A percentile compares a stretch with the other conserved stretches of the same genome.
These are phyloP conservation scores for Archaeoteleia sp. DNA, from an alignment of 2,888 invertebrate genomes.

Conservation along the genomic window DNA sequence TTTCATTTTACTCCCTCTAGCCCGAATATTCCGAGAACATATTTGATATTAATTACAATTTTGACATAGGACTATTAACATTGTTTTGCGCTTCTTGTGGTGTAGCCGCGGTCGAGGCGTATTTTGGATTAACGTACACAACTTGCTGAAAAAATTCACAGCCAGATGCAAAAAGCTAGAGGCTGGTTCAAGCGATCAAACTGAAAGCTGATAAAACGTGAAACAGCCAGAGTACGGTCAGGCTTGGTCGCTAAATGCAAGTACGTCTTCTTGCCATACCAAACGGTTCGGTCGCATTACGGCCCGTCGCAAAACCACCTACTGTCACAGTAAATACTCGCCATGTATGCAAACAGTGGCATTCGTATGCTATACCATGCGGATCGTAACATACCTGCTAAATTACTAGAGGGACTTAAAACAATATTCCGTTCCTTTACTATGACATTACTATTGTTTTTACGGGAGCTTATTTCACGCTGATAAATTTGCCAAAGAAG, in stretches of 20 bases:
- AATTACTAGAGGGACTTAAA: slow-evolving; percentile 59
- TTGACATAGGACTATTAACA: neutral
- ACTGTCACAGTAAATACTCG: slow-evolving; percentile 65
- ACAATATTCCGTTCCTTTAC: slow-evolving; percentile 57
- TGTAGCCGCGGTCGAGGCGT: neutral
- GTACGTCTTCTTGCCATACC: slow-evolving; percentile 62
- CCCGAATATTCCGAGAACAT: too few species aligned
- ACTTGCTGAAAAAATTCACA: slow-evolving; percentile 4
- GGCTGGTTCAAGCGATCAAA: slow-evolving; percentile 15
- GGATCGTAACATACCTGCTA: slow-evolving; percentile 51
- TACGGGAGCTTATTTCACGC: slow-evolving; percentile 14
- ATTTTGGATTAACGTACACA: slow-evolving; percentile 2
- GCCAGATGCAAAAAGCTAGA: slow-evolving; percentile 1
- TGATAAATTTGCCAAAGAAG: slow-evolving; percentile 37
- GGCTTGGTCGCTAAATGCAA: slow-evolving; percentile 30
- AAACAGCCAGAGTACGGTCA: slow-evolving; percentile 45
- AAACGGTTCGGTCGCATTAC: slow-evolving; percentile 65
- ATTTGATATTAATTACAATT: neutral
- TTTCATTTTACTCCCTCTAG: too few species aligned
- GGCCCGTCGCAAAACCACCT: slow-evolving; percentile 63
- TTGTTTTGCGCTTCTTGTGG: neutral
- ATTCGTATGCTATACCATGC: slow-evolving; percentile 51
- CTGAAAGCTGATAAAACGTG: slow-evolving; percentile 51
- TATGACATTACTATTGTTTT: slow-evolving; percentile 54
- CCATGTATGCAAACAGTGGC: slow-evolving; percentile 53